Evolutionary conservation across 53 echinoderm and acorn worm species (phyloP), one percentile per base, ranked within the genome.

Genomic region (Astropecten irregularis): DNA sequence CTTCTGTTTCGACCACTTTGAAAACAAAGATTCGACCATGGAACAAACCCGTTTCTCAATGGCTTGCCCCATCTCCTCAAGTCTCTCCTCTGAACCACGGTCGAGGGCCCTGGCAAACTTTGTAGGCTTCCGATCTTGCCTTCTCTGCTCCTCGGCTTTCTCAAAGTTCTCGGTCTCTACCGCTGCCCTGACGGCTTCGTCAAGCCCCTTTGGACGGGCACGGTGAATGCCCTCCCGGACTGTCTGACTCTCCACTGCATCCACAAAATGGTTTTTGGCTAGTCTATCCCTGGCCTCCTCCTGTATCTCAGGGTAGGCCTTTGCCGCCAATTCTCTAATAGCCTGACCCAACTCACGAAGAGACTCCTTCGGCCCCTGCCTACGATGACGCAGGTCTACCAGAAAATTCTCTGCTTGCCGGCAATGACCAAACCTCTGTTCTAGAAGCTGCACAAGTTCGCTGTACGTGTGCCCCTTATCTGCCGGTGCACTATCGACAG

Each of bases 321-420:
- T 77, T 15, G 35, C 31, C 13, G 79, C 31, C 32, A 77, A 32
- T 32, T 77, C 79, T 2, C 36, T 39, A 42, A 26, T 51, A 36
- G 79, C 76, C 39, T 56, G 76, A 40, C 76, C 54, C 25, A 76
- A 27, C 57, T 77, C 79, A 18, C 28, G 79, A 14, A 77, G 79
- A n/a, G 79, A 44, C 31, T 67, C 37, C 22, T 42, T 67, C n/a
- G 56, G 76, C 13, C 39, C 58, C 39, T 76, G 57, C 76, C 20
- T 29, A 20, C 76, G 76, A 28, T 76, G 58, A 7, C 76, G 36
- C 49, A 76, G 11, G 2, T 76, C 76, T 37, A 76, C 58, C 38
- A 76, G 59, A 21, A 23, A 76, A 18, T 76, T 76, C 44, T 76
- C 76, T 18, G 57, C 58, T 42, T 76, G 76, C n/a, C 27, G 46